A percentile compares a stretch with the other conserved stretches of the same genome.
These are phyloP conservation scores for Taenioides sp. DNA, from an alignment of 2,797 vertebrate genomes.

Conservation along the genomic window DNA sequence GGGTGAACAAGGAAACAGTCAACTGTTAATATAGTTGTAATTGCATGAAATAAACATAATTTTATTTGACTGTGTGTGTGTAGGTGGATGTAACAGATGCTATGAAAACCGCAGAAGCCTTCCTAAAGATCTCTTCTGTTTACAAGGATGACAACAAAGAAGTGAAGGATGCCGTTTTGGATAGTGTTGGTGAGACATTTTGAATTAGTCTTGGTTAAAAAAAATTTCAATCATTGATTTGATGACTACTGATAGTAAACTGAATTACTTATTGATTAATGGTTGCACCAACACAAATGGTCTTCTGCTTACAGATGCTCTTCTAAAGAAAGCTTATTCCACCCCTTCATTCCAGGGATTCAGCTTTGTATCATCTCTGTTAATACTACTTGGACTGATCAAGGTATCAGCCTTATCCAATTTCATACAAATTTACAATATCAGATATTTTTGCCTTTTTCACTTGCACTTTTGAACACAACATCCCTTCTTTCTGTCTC, in stretches of 20 bases:
- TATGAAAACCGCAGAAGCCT: slow-evolving; percentile 84
- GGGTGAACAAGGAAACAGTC: slow-evolving; percentile 70
- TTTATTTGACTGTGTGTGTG: slow-evolving; percentile 15
- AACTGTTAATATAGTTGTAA: background rate
- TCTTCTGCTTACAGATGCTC: slow-evolving; percentile 75
- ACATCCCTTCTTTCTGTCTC: background rate
- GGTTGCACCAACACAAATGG: background rate
- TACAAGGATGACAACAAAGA: slow-evolving; percentile 87
- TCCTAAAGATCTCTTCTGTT: slow-evolving; percentile 92
- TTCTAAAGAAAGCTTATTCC: slow-evolving; percentile 89
- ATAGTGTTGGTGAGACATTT: slow-evolving; percentile 73
- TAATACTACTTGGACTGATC: slow-evolving; percentile 90
- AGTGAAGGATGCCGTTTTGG: slow-evolving; percentile 80
- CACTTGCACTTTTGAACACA: background rate
- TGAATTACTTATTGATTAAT: background rate
- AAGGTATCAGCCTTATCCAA: slow-evolving; percentile 78
- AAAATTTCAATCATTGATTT: background rate
- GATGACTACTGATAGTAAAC: background rate
- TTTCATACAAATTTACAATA: background rate
- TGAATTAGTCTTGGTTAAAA: background rate
- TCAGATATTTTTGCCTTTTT: background rate
- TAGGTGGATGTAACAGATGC: slow-evolving; percentile 88
- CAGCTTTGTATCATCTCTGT: slow-evolving; percentile 85
- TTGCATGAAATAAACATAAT: background rate
- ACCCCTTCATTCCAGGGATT: slow-evolving; percentile 83